Percentiles rank a stretch among this genome's conserved stretches.
Evolutionary conservation across 2,113 vertebrate species (phyloP).

Genomic region (Scomber scombrus): DNA sequence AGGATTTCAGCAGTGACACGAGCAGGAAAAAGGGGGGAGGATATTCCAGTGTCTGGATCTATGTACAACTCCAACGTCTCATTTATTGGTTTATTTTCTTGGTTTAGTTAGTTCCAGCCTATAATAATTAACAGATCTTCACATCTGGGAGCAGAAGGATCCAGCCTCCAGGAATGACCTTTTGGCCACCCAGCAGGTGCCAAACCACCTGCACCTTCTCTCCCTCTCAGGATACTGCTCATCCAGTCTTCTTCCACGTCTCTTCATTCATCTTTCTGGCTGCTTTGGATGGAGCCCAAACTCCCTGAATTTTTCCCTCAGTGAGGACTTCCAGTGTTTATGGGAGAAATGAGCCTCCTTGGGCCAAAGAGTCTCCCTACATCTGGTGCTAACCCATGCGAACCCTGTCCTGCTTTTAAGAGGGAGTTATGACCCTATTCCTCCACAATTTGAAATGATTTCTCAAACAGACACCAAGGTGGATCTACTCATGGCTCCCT

Average conservation of each 20-base stretch:
- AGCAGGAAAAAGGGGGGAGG: slow-evolving; percentile 16
- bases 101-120: slow-evolving; percentile 46
- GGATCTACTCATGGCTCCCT: slow-evolving; percentile 5
- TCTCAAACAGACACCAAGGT: slow-evolving; percentile 26
- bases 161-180: slow-evolving; percentile 8
- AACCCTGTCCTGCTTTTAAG: slow-evolving; percentile 16
- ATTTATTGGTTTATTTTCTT: slow-evolving; percentile 63
- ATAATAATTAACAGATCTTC: slow-evolving; percentile 19
- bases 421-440: slow-evolving; percentile 24
- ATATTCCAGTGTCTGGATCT: slow-evolving; percentile 12
- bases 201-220: slow-evolving; percentile 63
- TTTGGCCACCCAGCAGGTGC: slow-evolving; percentile 64
- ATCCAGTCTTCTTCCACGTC: slow-evolving; percentile 9
- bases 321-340: slow-evolving; percentile 46
- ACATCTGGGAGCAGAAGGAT: slow-evolving; percentile 34
- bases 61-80: background rate
- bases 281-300: slow-evolving; percentile 54
- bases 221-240: background rate
- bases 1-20: slow-evolving; percentile 66
- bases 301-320: slow-evolving; percentile 46
- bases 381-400: slow-evolving; percentile 58
- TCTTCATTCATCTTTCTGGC: slow-evolving; percentile 29
- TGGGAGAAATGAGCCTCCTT: slow-evolving; percentile 43
- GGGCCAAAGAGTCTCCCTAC: slow-evolving; percentile 37
- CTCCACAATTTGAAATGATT: background rate